phyloP scores from a whole-genome alignment of 2,113 vertebrate genomes.

The Miniopterus natalensis region DNA sequence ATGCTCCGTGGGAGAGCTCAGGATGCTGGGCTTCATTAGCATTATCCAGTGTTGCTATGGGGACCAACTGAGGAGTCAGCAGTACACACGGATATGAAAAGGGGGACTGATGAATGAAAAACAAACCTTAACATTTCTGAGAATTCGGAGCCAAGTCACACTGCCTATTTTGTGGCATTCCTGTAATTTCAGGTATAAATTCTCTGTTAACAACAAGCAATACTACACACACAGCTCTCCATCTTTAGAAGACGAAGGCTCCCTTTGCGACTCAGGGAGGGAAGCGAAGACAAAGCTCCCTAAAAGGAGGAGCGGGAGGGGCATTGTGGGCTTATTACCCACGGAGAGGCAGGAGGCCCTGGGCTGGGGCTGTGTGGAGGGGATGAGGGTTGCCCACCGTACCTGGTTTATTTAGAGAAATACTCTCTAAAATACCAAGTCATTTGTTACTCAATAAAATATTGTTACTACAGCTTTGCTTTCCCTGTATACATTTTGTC shows the following conservation, averaged over 20 bases:
- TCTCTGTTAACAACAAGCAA: slow-evolving; percentile 11
- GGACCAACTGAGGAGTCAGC: slow-evolving; percentile 83
- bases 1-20: slow-evolving; percentile 87
- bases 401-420: background rate
- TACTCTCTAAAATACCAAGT: background rate
- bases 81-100: slow-evolving; percentile 84
- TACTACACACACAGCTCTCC: background rate
- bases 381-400: no score
- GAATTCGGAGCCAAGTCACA: slow-evolving; percentile 82
- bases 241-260: background rate
- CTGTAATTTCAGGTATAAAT: slow-evolving; percentile 63
- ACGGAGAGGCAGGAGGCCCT: background rate
- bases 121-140: slow-evolving; percentile 78
- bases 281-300: slow-evolving; percentile 4
- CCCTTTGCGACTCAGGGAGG: background rate
- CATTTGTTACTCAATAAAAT: background rate
- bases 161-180: slow-evolving; percentile 66
- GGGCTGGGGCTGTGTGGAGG: background rate
- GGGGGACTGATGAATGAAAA: slow-evolving; percentile 81
- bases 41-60: slow-evolving; percentile 91
- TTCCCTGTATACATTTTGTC: background rate
- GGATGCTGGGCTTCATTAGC: slow-evolving; percentile 89
- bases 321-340: background rate
- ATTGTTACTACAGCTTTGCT: background rate
- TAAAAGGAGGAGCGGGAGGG: background rate